Base-by-base conservation (phyloP, 2,888 invertebrate genomes). In the Eudasyphora cyanicolor region DNA sequence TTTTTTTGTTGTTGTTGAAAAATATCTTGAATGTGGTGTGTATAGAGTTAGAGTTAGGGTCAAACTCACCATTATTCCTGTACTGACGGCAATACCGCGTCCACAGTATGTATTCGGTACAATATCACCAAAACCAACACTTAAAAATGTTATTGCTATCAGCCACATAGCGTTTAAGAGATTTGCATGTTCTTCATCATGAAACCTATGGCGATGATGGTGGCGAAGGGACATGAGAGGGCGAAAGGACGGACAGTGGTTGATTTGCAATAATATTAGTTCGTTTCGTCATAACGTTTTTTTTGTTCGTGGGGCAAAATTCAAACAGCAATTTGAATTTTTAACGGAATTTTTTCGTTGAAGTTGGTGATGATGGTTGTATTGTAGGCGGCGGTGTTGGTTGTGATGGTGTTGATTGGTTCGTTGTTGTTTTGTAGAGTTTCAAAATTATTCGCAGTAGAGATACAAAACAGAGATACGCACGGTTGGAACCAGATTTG, bases 101-200 rank as follows among this genome's bases (percentile, higher is more conserved):
- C 99, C 99, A 94, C 99, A 99, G 94, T 99, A 99, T 88, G 99
- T 99, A 94, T 99, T 99, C 93, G 99, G 99, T 92, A 99, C 99
- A 93, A 99, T 98, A 94, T 99, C 99, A 92, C 99, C 99, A 94
- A 99, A 99, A 93, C 99, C 99, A 92, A 99, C 98, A 94, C 99
- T 99, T 92, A 99, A 96, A 95, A 99, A 99, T 91, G 99, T 99
- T 92, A 99, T 99, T 92, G 99, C 98, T 93, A 99, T 99, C 93
- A 99, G 96, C 99, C 99, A 99, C 98, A 99, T 98, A 91, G 99
- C 98, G 94, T 99, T 99, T 93, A 98, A 95, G 92, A 99, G 96
- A 94, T 99, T 99, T 93, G 98, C 98, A 94, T 99, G 98, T 94
- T 98, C 98, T 94, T 97, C 97, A 92, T 99, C 98, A 94, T 99